Evolutionary conservation across 2,113 vertebrate genomes (phyloP).

Genomic region (Galeopterus variegatus): DNA sequence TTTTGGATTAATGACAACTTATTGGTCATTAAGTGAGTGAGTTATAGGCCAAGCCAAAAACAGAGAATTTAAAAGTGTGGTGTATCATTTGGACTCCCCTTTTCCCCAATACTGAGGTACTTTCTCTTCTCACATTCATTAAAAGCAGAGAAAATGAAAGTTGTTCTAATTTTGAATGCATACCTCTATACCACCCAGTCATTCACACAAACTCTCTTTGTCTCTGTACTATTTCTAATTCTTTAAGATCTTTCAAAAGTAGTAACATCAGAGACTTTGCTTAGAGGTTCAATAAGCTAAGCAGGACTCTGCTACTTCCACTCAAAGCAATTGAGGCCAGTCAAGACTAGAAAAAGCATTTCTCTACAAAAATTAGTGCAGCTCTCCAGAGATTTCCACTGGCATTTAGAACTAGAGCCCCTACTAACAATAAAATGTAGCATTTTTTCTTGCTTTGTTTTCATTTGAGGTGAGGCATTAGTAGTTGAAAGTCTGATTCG

Average conservation of each 20-base stretch:
- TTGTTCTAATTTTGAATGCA: background rate
- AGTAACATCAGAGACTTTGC: background rate
- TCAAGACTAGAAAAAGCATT: background rate
- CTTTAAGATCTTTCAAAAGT: background rate
- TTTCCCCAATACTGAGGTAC: background rate
- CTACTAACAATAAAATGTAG: background rate
- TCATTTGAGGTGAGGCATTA: background rate
- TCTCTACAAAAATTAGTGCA: background rate
- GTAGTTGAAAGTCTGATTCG: background rate
- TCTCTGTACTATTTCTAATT: background rate
- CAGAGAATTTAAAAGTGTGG: background rate
- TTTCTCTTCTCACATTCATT: background rate
- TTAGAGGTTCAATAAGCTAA: background rate
- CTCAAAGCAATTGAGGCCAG: background rate
- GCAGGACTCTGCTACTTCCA: background rate
- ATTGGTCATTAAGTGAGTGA: background rate
- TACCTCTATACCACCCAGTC: background rate
- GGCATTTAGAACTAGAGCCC: background rate
- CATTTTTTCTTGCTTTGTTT: slow-evolving; percentile 29
- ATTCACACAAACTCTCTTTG: background rate
- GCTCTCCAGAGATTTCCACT: background rate
- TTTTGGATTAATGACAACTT: background rate
- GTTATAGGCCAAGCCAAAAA: background rate
- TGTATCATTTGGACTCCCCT: background rate
- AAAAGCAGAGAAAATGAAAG: background rate